Conservation (phyloP, 2,797 vertebrate species). For the Karalla daura region DNA sequence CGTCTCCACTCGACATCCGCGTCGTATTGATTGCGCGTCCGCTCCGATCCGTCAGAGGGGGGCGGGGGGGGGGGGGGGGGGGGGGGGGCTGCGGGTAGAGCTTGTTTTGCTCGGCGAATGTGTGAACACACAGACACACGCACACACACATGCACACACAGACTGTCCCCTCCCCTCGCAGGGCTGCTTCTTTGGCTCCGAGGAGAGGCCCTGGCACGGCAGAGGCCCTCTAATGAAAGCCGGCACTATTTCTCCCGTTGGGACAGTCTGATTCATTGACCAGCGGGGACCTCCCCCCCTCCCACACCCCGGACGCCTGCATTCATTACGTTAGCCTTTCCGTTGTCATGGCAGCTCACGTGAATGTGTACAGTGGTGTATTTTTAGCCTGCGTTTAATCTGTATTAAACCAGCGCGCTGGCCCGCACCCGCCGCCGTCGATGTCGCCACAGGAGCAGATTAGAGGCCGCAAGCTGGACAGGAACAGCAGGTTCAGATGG, state of each 20-base stretch:
- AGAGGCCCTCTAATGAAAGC: conserved; percentile 70
- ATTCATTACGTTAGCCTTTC: conserved; percentile 69
- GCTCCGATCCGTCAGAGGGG: conserved; percentile 1
- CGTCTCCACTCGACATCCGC: too few species aligned
- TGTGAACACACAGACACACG: conserved; percentile 6
- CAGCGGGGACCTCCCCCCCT: conserved; percentile 48
- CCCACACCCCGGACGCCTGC: conserved; percentile 53
- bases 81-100: too few species aligned
- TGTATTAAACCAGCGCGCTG: conserved; percentile 55
- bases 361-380: conserved; percentile 70
- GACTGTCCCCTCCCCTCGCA: conserved; percentile 37
- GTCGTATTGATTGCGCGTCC: too few species aligned
- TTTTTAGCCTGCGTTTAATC: conserved; percentile 82
- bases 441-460: conserved; percentile 53
- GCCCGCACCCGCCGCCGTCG: conserved; percentile 64
- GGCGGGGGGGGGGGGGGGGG: too few species aligned
- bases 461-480: conserved; percentile 50
- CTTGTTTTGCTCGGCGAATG: neutral
- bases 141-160: conserved; percentile 9
- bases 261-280: conserved; percentile 71
- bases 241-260: conserved; percentile 63
- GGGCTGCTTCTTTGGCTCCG: conserved; percentile 50
- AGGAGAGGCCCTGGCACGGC: conserved; percentile 50
- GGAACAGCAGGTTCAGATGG: conserved; percentile 48
- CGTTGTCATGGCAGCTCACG: conserved; percentile 78